Evolutionary conservation across 2,888 invertebrate species (phyloP).

Genomic region (Ferrisia virgata): DNA sequence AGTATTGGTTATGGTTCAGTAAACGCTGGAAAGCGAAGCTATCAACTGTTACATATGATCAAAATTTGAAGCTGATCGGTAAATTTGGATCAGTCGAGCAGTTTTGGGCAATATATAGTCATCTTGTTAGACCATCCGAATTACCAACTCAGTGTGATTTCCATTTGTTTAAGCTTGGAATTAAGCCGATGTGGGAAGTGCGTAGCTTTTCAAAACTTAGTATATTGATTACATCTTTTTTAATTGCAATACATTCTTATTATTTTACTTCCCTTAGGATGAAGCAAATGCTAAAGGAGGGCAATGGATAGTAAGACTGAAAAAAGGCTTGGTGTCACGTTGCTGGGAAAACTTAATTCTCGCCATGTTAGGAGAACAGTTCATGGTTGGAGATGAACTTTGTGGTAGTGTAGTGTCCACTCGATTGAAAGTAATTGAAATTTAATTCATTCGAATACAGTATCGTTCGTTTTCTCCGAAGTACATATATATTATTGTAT

Average conservation of each 20-base stretch:
- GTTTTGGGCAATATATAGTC: slow-evolving; percentile 95
- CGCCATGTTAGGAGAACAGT: slow-evolving; percentile 98
- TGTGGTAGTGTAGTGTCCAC: slow-evolving; percentile 97
- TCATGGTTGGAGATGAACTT: slow-evolving; percentile 97
- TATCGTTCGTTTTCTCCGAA: not conserved
- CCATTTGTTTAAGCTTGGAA: slow-evolving; percentile 95
- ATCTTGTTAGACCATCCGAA: slow-evolving; percentile 84
- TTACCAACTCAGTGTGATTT: slow-evolving; percentile 88
- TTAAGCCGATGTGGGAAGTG: slow-evolving; percentile 98
- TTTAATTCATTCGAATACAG: not conserved
- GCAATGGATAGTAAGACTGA: slow-evolving; percentile 94
- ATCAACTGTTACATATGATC: slow-evolving; percentile 62
- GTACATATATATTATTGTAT: slow-evolving; percentile 44
- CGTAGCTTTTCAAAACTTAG: slow-evolving; percentile 49
- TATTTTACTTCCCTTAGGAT: slow-evolving; percentile 57
- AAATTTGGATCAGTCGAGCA: slow-evolving; percentile 91
- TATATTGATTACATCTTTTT: not conserved
- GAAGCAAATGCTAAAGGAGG: slow-evolving; percentile 93
- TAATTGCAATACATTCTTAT: not conserved
- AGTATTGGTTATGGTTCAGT: slow-evolving; percentile 90
- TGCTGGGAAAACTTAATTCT: slow-evolving; percentile 99
- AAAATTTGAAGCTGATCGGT: slow-evolving; percentile 84
- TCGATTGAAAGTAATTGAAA: slow-evolving; percentile 72
- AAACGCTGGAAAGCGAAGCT: slow-evolving; percentile 62
- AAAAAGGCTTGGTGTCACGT: slow-evolving; percentile 89